Conservation (phyloP, 2,888 invertebrate species). For the Drosophila putrida region DNA sequence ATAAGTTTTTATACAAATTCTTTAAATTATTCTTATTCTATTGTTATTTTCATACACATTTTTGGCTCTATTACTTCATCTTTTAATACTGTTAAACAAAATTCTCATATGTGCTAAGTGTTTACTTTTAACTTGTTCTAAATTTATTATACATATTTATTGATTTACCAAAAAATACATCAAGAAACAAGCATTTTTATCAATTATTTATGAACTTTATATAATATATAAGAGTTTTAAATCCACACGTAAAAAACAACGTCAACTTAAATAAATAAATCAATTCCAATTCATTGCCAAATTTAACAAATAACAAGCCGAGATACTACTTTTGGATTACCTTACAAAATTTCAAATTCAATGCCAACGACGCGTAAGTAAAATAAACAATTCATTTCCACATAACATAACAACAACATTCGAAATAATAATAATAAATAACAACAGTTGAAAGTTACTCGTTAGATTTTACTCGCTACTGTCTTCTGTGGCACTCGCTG, state of each 20-base stretch:
- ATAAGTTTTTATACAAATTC: conserved; percentile 36
- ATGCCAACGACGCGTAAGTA: conserved; percentile 54
- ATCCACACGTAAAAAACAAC: conserved; percentile 15
- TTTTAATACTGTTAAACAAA: conserved; percentile 36
- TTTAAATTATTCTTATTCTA: conserved; percentile 21
- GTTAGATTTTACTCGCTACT: conserved; percentile 22
- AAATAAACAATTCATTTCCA: conserved; percentile 18
- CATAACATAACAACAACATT: neutral
- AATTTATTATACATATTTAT: conserved; percentile 30
- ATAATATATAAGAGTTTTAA: conserved; percentile 4
- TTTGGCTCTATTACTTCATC: conserved; percentile 3
- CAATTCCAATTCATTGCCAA: conserved; percentile 25
- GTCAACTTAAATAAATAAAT: conserved; percentile 20
- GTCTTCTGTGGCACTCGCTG: conserved; percentile 7
- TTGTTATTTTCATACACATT: conserved; percentile 30
- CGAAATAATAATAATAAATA: conserved; percentile 11
- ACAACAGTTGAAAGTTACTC: conserved; percentile 22
- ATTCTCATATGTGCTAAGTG: conserved; percentile 54
- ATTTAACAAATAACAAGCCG: conserved; percentile 4
- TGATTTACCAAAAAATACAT: conserved; percentile 23
- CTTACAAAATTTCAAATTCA: conserved; percentile 38
- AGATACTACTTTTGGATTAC: conserved; percentile 44
- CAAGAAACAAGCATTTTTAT: conserved; percentile 26
- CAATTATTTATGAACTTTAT: conserved; percentile 2
- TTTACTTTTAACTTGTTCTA: conserved; percentile 44